Evolutionary conservation across 2,113 vertebrate genomes (phyloP).

Genomic region (Calidris pygmaea): DNA sequence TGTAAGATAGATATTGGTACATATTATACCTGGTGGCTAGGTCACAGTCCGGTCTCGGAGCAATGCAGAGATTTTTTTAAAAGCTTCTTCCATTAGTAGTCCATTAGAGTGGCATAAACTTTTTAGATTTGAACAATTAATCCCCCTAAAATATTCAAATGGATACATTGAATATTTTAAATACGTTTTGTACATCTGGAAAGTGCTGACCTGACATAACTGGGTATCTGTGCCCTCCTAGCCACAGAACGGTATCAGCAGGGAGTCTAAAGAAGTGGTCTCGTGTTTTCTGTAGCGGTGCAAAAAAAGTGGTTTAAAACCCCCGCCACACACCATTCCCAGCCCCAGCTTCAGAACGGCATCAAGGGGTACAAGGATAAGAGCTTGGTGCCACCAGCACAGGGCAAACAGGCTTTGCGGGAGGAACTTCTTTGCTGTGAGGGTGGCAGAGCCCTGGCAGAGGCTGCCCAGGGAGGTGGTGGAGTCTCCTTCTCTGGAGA

Average conservation of each 20-base stretch:
- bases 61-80: conserved; percentile 1
- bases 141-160: conserved; percentile 49
- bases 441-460: too few species aligned
- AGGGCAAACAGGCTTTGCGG: neutral
- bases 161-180: conserved; percentile 30
- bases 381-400: neutral
- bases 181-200: neutral
- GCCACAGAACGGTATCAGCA: neutral
- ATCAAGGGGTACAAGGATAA: neutral
- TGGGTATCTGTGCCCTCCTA: neutral
- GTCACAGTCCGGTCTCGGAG: conserved; percentile 35
- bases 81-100: conserved; percentile 59
- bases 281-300: neutral
- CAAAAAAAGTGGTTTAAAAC: neutral
- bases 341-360: neutral
- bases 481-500: too few species aligned
- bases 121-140: conserved; percentile 54
- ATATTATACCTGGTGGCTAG: conserved; percentile 45
- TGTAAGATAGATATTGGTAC: conserved; percentile 34
- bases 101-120: conserved; percentile 59
- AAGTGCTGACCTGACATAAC: conserved; percentile 45
- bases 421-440: too few species aligned
- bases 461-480: too few species aligned
- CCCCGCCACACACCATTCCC: neutral
- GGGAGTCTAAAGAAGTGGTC: neutral